Evolutionary conservation across 1,140 invertebrate species (phyloP), one percentile per base, ranked within the genome.

Genomic region (Bombyx mandarina): DNA sequence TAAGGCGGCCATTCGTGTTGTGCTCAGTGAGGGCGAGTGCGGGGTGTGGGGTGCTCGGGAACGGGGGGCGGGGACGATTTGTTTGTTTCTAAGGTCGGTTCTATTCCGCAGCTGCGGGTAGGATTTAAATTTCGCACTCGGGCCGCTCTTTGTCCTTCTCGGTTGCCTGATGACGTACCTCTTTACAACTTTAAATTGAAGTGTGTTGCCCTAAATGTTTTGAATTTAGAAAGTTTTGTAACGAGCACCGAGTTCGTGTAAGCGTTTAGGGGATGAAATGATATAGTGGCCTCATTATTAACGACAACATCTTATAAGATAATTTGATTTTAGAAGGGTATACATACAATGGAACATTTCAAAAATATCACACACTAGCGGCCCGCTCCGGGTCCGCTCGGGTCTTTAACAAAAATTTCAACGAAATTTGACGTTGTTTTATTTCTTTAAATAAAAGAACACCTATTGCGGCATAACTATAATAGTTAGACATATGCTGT

Each of bases 91-190:
- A 84, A 83, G 83, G 80, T 75, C 72, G 68, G 66, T 66, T 67
- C 65, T 67, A 73, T 66, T 77, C 68, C 70, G 61, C 75, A 78
- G 67, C 73, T 82, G 77, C 73, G 81, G 78, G 79, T 77, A 71
- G 79, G 79, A 82, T 86, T 84, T 84, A 84, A 86, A 86, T 83
- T 82, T 82, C 73, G 77, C 63, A 79, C 74, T 63, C 63, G 62
- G 62, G 56, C 64, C 70, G 69, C 75, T 77, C 79, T 82, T 83
- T 82, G 80, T 82, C 72, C 75, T 80, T 75, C 76, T 80, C 75
- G 66, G 73, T 78, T 73, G 69, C 73, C 73, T 77, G 76, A 77
- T 81, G 76, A 81, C 73, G 70, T 72, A 67, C 62, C 77, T 78
- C 80, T 80, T 79, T 81, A 73, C 62, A 82, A 77, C 66, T 82